Base-by-base conservation (phyloP, 1,140 invertebrate genomes). In the Rhynchophorus ferrugineus region DNA sequence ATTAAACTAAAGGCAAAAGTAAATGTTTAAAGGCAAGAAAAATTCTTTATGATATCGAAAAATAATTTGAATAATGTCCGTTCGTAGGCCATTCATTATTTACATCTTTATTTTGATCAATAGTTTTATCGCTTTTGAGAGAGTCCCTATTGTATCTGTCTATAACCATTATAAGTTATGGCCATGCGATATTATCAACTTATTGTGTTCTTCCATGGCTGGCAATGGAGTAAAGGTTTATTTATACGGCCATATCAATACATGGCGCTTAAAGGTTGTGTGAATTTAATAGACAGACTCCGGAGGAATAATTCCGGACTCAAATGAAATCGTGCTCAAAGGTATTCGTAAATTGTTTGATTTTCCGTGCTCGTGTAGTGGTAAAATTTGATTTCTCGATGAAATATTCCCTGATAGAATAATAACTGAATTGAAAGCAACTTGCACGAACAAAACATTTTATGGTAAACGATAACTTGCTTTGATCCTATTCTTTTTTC, bases 71-170 rank as follows among this genome's bases (percentile, higher is more conserved):
- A 63, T 63, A 63, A 61, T 39, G 35, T 49, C 61, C 61, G 59
- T 61, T 51, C 61, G 59, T 60, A 60, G 45, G 54, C 49, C 49
- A 45, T 63, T 63, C 52, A 63, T 63, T 59, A 63, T 63, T 63
- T 63, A 63, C 59, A 61, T 59, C 54, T 59, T 57, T 55, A 55
- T 55, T 44, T 55, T 57, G 57, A 59, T 63, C 61, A 61, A 63
- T 63, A 61, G 51, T 58, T 55, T 57, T 63, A 63, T 63, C 61
- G 58, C 54, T 57, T 43, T 44, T 51, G 24, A 19, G 29, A 49
- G 50, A 48, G 42, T 20, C 36, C 45, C 49, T 57, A 63, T 63
- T 59, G 59, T 63, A 55, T 61, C 46, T 51, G 44, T 55, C 53
- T 55, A 55, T 49, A 55, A 44, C 45, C 53, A 48, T 59, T 61